Evolutionary conservation across 2,113 vertebrate species (phyloP).

Genomic region (Coryphaenoides rupestris): DNA sequence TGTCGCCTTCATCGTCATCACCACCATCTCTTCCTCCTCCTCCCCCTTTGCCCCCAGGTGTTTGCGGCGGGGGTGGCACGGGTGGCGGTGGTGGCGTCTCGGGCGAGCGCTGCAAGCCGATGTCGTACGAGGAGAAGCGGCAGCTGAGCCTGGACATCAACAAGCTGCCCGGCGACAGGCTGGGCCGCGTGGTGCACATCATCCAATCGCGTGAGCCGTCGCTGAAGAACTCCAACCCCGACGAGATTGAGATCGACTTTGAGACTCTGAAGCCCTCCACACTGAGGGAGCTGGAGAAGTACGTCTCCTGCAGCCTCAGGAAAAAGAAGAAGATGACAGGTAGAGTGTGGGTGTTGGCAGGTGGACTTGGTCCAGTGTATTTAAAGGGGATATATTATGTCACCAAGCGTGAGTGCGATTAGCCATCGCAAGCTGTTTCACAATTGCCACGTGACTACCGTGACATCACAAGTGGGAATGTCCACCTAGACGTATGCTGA

Average conservation of each 20-base stretch:
- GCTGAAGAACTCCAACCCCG: slow-evolving; percentile 89
- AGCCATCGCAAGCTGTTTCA: no score
- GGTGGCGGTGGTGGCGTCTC: slow-evolving; percentile 18
- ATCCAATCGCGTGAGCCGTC: slow-evolving; percentile 88
- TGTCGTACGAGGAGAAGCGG: slow-evolving; percentile 92
- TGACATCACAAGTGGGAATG: no score
- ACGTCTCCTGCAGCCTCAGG: slow-evolving; percentile 85
- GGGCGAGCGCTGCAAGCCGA: slow-evolving; percentile 78
- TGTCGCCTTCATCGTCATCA: no score
- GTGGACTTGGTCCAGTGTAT: no score
- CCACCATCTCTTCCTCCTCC: not conserved
- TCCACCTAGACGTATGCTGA: no score
- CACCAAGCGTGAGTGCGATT: no score
- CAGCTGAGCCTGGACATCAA: slow-evolving; percentile 95
- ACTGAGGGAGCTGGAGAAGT: slow-evolving; percentile 85
- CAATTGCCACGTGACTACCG: no score
- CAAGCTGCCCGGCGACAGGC: slow-evolving; percentile 86
- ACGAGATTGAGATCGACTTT: slow-evolving; percentile 95
- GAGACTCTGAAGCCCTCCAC: slow-evolving; percentile 92
- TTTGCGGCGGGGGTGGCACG: slow-evolving; percentile 34
- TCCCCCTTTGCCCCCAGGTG: slow-evolving; percentile 23
- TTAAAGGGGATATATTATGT: no score
- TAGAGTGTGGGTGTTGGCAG: slow-evolving; percentile 2
- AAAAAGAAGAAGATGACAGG: slow-evolving; percentile 81
- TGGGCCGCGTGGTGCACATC: slow-evolving; percentile 89